phyloP scores from a whole-genome alignment of 2,113 vertebrate species.

The Lophius piscatorius region DNA sequence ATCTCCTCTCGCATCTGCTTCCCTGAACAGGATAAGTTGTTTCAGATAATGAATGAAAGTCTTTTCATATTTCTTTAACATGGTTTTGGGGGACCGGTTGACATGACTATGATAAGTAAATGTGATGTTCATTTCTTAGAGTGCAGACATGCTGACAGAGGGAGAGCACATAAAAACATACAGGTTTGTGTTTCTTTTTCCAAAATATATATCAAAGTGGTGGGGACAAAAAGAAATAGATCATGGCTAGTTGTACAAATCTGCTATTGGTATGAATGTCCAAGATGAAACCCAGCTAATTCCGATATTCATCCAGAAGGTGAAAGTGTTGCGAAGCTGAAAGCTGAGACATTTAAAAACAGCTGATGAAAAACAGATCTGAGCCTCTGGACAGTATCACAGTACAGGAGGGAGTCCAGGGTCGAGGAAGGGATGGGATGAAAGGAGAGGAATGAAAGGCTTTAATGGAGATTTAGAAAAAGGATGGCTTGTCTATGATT shows the following conservation, averaged over 20 bases:
- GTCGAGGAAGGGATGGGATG: conserved; percentile 1
- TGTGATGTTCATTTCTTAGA: too few relatives aligned
- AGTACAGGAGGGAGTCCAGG: background rate
- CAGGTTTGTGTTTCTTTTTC: background rate
- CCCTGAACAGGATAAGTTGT: too few relatives aligned
- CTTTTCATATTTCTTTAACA: too few relatives aligned
- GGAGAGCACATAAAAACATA: background rate
- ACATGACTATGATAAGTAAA: too few relatives aligned
- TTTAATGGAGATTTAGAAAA: background rate
- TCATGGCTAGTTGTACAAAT: background rate
- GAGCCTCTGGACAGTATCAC: conserved; percentile 55
- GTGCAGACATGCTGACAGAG: too few relatives aligned
- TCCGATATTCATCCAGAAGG: conserved; percentile 30
- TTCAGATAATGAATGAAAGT: too few relatives aligned
- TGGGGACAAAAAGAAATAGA: background rate
- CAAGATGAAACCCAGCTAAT: conserved; percentile 23
- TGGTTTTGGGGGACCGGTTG: too few relatives aligned
- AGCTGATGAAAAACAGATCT: conserved; percentile 64
- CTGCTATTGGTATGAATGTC: too few relatives aligned
- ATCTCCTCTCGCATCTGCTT: too few relatives aligned
- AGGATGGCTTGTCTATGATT: background rate
- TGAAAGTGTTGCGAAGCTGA: conserved; percentile 41
- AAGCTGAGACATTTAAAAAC: conserved; percentile 50
- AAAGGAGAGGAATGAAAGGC: conserved; percentile 4
- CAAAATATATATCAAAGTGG: background rate